A percentile compares a stretch with the other conserved stretches of the same genome.
Conservation (phyloP, 2,113 vertebrate species). For the Carassius auratus region DNA sequence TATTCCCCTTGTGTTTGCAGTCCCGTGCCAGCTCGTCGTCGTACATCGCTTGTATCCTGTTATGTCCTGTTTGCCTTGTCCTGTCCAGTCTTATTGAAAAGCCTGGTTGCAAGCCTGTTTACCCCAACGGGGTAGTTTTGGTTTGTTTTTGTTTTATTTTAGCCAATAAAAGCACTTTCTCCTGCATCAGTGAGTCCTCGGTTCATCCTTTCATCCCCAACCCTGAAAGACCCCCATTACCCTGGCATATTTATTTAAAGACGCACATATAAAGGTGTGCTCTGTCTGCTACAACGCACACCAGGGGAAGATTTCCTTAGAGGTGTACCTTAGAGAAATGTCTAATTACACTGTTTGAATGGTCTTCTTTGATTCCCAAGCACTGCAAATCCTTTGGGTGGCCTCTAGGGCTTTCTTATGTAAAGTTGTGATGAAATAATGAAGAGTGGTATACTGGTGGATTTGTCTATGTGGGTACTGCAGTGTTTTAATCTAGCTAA, state of each 20-base stretch:
- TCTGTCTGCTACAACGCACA: constrained; percentile 35
- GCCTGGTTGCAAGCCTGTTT: too few relatives aligned
- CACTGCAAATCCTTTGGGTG: neutral
- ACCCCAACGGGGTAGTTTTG: too few relatives aligned
- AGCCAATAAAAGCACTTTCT: too few relatives aligned
- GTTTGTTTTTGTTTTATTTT: too few relatives aligned
- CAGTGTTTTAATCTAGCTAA: constrained; percentile 1
- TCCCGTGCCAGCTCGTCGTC: too few relatives aligned
- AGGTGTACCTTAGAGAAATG: constrained; percentile 16
- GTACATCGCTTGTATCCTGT: too few relatives aligned
- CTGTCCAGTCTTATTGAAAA: too few relatives aligned
- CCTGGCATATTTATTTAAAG: constrained; percentile 54
- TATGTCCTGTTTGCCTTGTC: too few relatives aligned
- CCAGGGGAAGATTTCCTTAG: constrained; percentile 9
- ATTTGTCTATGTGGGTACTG: constrained; percentile 16
- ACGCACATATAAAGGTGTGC: constrained; percentile 52
- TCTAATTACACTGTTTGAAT: constrained; percentile 40
- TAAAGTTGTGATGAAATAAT: constrained; percentile 21
- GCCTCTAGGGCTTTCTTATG: constrained; percentile 6
- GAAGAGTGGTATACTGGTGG: neutral
- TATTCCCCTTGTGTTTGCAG: too few relatives aligned
- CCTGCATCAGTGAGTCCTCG: too few relatives aligned
- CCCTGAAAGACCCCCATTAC: constrained; percentile 34
- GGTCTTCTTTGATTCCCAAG: constrained; percentile 22
- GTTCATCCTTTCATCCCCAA: too few relatives aligned